Base-by-base conservation (phyloP, 2,888 invertebrate species). In the Pollenia labialis region DNA sequence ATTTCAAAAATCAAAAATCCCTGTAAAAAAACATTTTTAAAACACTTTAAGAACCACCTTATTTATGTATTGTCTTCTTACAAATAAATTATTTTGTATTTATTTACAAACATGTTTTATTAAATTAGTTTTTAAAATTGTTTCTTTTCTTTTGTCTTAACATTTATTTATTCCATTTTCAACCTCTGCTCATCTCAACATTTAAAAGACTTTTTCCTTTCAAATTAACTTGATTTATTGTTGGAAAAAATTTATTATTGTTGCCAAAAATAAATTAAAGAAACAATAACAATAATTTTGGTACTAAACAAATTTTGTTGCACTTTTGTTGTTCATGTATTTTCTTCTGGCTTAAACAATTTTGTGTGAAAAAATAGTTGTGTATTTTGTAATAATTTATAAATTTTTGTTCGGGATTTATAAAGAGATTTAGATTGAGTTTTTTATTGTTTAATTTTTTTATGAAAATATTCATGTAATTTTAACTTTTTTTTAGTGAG, bases 221-320 rank as follows among this genome's bases (percentile, higher is more conserved):
- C 76, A 80, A 85, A 85, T 82, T 75, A 69, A 82, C 75, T 75
- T 82, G 82, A 82, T 75, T 76, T 76, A 76, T 82, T 62, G 42
- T 42, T 52, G 16, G 44, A 44, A 64, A 16, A 48, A 14, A 60
- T 79, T 68, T 79, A 50, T 66, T 79, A 60, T 69, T 58, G 50
- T 69, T 79, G 79, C 79, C 79, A 79, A 69, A 79, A 60, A 48
- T 14, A 18, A 42, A 52, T 52, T 48, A 68, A 48, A 50, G 32
- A 68, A 77, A 77, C 54, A 56, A 68, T 40, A 77, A 77, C 46
- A 77, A 77, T 40, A 69, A 23, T 32, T 68, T 48, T 77, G 48
- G 0, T 11, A 23, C 8, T 52, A 44, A 18, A 56, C 1, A 32
- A 44, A 14, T 58, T 32, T 75, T 6, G n/a, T 48, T 50, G 4